Conservation (phyloP, 1,140 invertebrate genomes). For the Rhysida immarginata region DNA sequence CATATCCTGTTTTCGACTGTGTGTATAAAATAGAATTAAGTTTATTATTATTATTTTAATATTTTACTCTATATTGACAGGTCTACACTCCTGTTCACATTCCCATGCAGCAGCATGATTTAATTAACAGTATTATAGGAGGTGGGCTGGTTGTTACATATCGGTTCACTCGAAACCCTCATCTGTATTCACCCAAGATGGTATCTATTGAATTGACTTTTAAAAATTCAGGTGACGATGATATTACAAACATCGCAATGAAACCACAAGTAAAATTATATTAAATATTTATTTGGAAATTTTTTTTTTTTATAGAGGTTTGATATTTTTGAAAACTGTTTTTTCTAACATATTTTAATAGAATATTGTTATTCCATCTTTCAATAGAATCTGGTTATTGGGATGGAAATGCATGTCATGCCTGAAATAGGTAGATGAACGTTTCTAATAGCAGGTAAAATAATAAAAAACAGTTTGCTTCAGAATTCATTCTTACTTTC, state of each 20-base stretch:
- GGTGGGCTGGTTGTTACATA: slow-evolving; percentile 55
- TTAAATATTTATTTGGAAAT: background rate
- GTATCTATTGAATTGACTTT: slow-evolving; percentile 67
- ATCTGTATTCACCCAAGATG: slow-evolving; percentile 72
- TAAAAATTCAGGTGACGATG: slow-evolving; percentile 50
- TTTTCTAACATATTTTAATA: too few species aligned
- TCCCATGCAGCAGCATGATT: slow-evolving; percentile 45
- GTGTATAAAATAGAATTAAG: too few species aligned
- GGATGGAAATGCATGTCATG: slow-evolving; percentile 71
- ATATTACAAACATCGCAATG: slow-evolving; percentile 54
- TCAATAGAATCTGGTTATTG: slow-evolving; percentile 44
- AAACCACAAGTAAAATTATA: slow-evolving; percentile 41
- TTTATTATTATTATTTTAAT: background rate
- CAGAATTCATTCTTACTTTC: too few species aligned
- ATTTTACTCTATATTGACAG: slow-evolving; percentile 15
- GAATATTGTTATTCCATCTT: slow-evolving; percentile 6
- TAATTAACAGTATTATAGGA: slow-evolving; percentile 62
- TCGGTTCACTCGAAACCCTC: slow-evolving; percentile 62
- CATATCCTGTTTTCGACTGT: too few species aligned
- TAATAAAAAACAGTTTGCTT: too few species aligned
- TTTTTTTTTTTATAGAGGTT: background rate
- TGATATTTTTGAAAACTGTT: too few species aligned
- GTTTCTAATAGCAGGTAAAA: too few species aligned
- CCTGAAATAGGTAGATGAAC: slow-evolving; percentile 41
- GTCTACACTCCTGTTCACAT: slow-evolving; percentile 39